Base-by-base conservation (phyloP, 1,140 invertebrate genomes). In the Lordiphosa clarofinis region DNA sequence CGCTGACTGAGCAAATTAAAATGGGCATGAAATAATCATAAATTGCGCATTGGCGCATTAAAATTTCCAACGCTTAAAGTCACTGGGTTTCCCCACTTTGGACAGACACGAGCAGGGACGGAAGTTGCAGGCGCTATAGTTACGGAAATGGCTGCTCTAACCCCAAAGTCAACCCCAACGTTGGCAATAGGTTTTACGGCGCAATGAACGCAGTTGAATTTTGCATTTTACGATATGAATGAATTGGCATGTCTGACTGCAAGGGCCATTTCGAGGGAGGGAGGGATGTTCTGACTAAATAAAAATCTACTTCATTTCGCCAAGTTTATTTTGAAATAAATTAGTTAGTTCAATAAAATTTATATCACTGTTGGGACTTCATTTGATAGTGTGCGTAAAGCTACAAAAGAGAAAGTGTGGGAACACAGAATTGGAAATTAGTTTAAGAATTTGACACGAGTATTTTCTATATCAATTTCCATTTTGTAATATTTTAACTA, bases 41-140 rank as follows among this genome's bases (percentile, higher is more conserved):
- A 82, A 82, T 82, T 81, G 75, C 58, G 66, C 75, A 81, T 71
- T 81, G 75, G 71, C 75, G 75, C 70, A 81, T 81, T 71, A 55
- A 72, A 75, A 81, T 79, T 66, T 59, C 40, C 61, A 44, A 48
- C 67, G 73, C 64, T 81, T 81, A 58, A 82, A 82, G 68, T 56
- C 54, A 36, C 28, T 50, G 59, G 48, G 21, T 21, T 21, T n/a
- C 35, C 54, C 50, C 39, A 65, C 74, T 68, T 68, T 38, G 61
- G 50, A 59, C 76, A 81, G 62, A 37, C 50, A 39, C 38, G 1
- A 11, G 37, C 24, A 50, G 4, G 13, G 15, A 4, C 50, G 78
- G 67, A 74, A 55, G 71, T 58, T 66, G 55, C 56, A 49, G 48
- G 64, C 58, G 55, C 15, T 15, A 15, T 47, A 21, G 28, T 46